A percentile compares a stretch with the other conserved stretches of the same genome.
Conservation (phyloP, 2,113 vertebrate species). For the Saguinus imperator region DNA sequence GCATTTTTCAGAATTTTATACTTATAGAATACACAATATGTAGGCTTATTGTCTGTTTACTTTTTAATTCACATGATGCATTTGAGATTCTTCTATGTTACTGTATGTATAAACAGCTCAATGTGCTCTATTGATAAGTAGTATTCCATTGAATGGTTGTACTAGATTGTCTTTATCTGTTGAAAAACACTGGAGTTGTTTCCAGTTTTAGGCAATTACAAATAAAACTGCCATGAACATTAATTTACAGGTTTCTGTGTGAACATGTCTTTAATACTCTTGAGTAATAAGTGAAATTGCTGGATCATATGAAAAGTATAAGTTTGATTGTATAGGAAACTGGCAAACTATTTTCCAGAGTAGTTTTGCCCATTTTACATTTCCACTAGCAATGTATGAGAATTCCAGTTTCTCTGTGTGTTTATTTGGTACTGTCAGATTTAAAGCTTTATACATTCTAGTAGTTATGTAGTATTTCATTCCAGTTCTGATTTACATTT, state of each 20-base stretch:
- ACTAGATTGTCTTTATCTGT: background rate
- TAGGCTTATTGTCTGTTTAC: background rate
- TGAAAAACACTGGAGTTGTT: background rate
- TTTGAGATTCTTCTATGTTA: background rate
- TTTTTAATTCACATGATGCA: background rate
- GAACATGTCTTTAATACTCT: background rate
- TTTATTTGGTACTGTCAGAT: background rate
- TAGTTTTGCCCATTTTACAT: background rate
- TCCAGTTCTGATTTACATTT: background rate
- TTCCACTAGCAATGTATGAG: background rate
- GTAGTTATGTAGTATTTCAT: background rate
- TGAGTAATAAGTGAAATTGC: background rate
- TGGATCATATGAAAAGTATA: background rate
- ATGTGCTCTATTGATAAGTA: background rate
- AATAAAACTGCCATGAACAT: background rate
- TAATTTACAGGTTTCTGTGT: background rate
- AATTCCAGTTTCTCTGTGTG: background rate
- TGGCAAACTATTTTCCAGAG: background rate
- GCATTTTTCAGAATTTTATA: background rate
- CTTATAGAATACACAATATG: background rate
- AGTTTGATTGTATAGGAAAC: background rate
- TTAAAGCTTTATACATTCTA: background rate
- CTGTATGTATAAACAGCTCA: background rate
- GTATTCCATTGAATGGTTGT: background rate
- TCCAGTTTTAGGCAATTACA: background rate